Conservation (phyloP, 2,888 invertebrate species). For the Branchipolynoe longqiensis region DNA sequence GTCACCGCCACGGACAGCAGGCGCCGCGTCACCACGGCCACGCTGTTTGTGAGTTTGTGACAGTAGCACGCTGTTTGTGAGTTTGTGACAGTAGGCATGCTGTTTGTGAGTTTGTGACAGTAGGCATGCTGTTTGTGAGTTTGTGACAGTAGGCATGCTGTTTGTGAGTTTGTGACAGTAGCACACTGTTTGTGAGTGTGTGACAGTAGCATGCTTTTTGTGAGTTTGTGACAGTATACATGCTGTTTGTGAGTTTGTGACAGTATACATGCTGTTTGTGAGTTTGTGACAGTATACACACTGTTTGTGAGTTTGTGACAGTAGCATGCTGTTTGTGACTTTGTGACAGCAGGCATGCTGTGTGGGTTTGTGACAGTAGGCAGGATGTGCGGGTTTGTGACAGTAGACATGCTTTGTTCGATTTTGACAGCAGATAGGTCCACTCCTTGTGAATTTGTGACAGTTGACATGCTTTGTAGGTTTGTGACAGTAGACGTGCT, state of each 20-base stretch:
- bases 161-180: not conserved
- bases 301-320: constrained; percentile 1
- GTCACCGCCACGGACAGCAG: constrained; percentile 34
- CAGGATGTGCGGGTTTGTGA: not conserved
- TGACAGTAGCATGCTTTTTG: too few relatives aligned
- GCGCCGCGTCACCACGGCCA: not conserved
- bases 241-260: too few relatives aligned
- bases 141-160: not conserved
- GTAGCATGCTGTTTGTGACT: too few relatives aligned
- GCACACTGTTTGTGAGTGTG: too few relatives aligned
- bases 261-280: too few relatives aligned
- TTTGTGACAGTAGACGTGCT: too few relatives aligned
- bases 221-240: not conserved
- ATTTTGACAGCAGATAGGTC: not conserved
- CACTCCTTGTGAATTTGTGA: too few relatives aligned
- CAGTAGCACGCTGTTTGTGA: too few relatives aligned
- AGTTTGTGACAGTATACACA: too few relatives aligned
- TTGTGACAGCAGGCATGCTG: not conserved
- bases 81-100: not conserved
- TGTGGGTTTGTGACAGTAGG: not conserved
- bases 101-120: not conserved
- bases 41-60: not conserved
- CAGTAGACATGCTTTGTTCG: not conserved
- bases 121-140: not conserved
- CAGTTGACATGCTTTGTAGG: too few relatives aligned